Evolutionary conservation across 2,888 invertebrate species (phyloP), one percentile per base, ranked within the genome.

Genomic region (Elegia similella): DNA sequence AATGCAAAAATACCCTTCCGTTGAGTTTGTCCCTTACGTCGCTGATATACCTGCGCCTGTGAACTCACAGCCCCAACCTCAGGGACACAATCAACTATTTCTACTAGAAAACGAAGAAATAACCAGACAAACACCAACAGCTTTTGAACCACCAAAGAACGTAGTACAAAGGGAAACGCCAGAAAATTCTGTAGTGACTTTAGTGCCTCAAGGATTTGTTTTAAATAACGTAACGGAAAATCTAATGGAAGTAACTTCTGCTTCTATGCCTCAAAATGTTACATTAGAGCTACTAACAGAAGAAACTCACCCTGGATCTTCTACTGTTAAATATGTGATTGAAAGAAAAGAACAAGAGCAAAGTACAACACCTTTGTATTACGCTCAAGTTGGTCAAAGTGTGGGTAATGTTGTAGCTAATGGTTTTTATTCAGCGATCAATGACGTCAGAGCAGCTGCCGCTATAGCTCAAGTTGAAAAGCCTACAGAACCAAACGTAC

Each of bases 371-470:
- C 87, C 92, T 0, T 82, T 92, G 44, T 93, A 92, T 61, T 92
- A 92, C 56, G 85, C 90, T 7, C 92, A 92, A 70, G 79, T 92
- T 0, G 87, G 87, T 15, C 86, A 83, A 73, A 84, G 78, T 47
- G 79, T 86, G 3, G 86, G 83, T 0, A 80, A 78, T 62, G 76
- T 80, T 42, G 76, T 87, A 43, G 84, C 88, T 1, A 84, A 82
- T 62, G 87, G 86, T 0, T 88, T 93, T 64, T 95, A 93, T 66
- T 91, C 94, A 0, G 92, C 93, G 0, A 80, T 95, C 32, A 94
- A 94, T 12, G 94, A 92, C 62, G 92, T 93, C 23, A 93, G 94
- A 75, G 92, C 93, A 0, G 94, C 94, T 10, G 93, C 94, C 52
- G 92, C 93, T 34, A 71, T 94, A 57, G 93, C 93, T 0, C 92